A percentile compares a stretch with the other conserved stretches of the same genome.
Evolutionary conservation across 2,797 vertebrate species (phyloP).

Genomic region (Leontocebus nigricollis): DNA sequence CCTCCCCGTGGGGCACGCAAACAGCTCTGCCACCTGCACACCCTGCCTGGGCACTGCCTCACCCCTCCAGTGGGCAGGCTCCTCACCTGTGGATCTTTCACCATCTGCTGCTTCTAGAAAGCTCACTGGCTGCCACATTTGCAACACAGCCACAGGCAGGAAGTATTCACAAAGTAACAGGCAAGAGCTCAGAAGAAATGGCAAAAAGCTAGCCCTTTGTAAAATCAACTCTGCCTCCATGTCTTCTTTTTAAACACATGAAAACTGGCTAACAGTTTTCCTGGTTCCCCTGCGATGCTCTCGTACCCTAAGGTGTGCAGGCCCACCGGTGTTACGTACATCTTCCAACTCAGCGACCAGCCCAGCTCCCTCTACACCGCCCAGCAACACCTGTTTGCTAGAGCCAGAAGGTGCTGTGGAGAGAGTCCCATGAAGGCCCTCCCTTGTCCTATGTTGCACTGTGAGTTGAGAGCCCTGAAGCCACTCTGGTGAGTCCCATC

Average conservation of each 20-base stretch:
- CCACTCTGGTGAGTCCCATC: background rate
- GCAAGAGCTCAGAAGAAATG: background rate
- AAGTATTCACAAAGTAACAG: background rate
- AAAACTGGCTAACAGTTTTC: background rate
- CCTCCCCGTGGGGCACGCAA: background rate
- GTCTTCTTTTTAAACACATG: background rate
- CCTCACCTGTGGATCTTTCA: background rate
- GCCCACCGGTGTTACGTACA: background rate
- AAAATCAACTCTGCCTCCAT: background rate
- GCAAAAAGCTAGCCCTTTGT: background rate
- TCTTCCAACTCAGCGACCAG: background rate
- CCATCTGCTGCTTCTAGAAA: constrained; percentile 29
- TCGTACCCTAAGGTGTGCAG: fast-evolving
- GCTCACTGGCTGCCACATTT: background rate
- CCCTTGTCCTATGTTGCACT: fast-evolving
- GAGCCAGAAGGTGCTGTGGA: background rate
- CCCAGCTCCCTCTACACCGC: background rate
- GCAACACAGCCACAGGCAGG: background rate
- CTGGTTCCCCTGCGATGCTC: background rate
- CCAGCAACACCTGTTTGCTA: background rate
- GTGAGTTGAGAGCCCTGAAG: background rate
- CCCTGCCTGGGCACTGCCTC: background rate
- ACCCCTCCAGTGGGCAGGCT: background rate
- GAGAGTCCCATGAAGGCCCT: fast-evolving
- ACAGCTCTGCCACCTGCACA: background rate